Evolutionary conservation across 2,113 vertebrate genomes (phyloP).

Genomic region (Myodes glareolus): DNA sequence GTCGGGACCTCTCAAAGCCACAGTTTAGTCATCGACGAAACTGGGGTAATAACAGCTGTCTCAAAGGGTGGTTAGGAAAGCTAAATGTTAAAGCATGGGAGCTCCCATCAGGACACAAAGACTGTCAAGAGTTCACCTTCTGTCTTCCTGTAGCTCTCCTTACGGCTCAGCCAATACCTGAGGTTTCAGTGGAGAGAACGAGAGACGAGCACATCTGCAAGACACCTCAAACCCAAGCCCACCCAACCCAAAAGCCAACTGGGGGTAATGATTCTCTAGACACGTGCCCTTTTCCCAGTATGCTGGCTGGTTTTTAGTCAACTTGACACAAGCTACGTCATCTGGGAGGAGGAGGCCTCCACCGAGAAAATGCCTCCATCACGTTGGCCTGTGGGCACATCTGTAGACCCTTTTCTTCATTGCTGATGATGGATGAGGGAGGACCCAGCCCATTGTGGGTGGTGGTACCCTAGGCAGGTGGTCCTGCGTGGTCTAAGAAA

Average conservation of each 20-base stretch:
- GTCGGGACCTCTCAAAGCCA: not conserved
- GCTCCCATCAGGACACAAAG: not conserved
- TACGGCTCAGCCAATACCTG: not conserved
- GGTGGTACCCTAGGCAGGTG: not conserved
- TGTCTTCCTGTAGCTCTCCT: not conserved
- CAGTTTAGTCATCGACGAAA: not conserved
- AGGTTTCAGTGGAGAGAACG: not conserved
- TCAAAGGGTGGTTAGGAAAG: not conserved
- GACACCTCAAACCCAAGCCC: not conserved
- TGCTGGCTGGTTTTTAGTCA: not conserved
- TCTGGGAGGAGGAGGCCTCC: not conserved
- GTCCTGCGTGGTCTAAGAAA: not conserved
- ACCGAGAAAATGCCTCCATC: not conserved
- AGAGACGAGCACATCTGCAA: not conserved
- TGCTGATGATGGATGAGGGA: not conserved
- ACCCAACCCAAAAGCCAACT: not conserved
- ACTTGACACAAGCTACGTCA: not conserved
- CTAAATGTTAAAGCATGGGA: not conserved
- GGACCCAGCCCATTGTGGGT: not conserved
- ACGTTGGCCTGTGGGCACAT: not conserved
- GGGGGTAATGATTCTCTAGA: not conserved
- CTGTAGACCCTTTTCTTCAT: not conserved
- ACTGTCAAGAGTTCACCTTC: not conserved
- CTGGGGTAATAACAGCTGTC: not conserved
- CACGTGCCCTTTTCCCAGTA: not conserved